phyloP scores from a whole-genome alignment of 2,888 invertebrate genomes.

The Atethmia centrago region DNA sequence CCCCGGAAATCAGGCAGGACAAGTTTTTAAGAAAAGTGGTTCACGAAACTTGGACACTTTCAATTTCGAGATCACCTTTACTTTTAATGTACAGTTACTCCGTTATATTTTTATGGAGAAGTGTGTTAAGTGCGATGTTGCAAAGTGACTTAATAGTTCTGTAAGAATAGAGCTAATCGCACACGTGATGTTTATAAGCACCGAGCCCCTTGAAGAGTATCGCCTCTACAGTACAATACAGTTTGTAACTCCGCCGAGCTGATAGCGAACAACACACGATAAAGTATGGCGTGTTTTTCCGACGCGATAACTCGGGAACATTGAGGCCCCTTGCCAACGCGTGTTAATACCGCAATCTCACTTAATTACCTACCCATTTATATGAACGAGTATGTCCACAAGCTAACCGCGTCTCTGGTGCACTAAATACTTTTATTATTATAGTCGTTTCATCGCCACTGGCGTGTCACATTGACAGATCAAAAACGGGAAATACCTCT shows the following conservation, averaged over 20 bases:
- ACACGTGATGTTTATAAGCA: constrained; percentile 43
- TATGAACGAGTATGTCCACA: constrained; percentile 37
- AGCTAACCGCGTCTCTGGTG: constrained; percentile 57
- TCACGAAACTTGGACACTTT: constrained; percentile 74
- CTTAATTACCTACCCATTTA: constrained; percentile 56
- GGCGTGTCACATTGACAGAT: constrained; percentile 76
- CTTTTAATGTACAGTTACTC: constrained; percentile 58
- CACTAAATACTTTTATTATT: constrained; percentile 62
- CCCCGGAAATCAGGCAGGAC: constrained; percentile 68
- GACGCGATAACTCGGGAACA: constrained; percentile 83
- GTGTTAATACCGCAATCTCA: constrained; percentile 54
- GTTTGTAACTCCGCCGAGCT: constrained; percentile 74
- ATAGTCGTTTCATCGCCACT: constrained; percentile 71
- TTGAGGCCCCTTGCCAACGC: constrained; percentile 72
- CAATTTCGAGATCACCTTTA: constrained; percentile 72
- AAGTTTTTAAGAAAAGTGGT: constrained; percentile 76
- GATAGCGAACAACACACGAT: constrained; percentile 86
- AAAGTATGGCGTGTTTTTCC: constrained; percentile 87
- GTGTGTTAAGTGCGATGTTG: constrained; percentile 23
- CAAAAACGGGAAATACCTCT: constrained; percentile 86
- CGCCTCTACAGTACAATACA: constrained; percentile 69
- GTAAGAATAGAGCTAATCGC: constrained; percentile 27
- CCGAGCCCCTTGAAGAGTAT: constrained; percentile 56
- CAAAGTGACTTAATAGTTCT: constrained; percentile 36
- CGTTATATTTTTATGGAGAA: constrained; percentile 26